phyloP scores from a whole-genome alignment of 1,140 invertebrate genomes.

The Panagrolaimus sp. region DNA sequence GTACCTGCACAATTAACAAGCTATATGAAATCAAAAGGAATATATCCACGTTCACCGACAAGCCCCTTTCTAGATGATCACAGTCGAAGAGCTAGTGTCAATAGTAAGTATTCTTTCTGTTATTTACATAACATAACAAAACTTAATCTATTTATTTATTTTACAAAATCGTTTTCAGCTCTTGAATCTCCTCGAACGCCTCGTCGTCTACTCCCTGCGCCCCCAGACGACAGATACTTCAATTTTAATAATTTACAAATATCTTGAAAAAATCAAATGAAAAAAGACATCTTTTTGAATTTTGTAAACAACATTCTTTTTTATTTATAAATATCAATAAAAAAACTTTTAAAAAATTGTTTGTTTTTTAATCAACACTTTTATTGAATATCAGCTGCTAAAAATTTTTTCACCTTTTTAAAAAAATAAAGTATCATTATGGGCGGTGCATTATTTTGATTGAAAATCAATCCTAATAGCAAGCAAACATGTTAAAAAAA shows the following conservation, averaged over 20 bases:
- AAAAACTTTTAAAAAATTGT: too few relatives aligned
- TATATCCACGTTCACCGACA: conserved; percentile 29
- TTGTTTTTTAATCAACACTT: too few relatives aligned
- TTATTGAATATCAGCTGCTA: too few relatives aligned
- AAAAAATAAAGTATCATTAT: too few relatives aligned
- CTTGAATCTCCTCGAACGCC: conserved; percentile 30
- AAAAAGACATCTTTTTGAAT: too few relatives aligned
- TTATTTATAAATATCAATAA: too few relatives aligned
- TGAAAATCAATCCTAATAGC: too few relatives aligned
- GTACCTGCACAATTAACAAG: conserved; percentile 44
- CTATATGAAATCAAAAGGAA: conserved; percentile 49
- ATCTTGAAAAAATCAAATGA: not conserved
- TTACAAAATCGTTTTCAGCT: too few relatives aligned
- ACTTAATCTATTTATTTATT: not conserved
- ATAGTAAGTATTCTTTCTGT: not conserved
- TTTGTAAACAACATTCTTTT: too few relatives aligned
- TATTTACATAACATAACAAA: not conserved
- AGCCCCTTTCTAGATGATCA: conserved; percentile 21
- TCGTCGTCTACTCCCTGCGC: conserved; percentile 31
- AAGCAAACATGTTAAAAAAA: too few relatives aligned
- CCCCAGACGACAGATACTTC: conserved; percentile 22
- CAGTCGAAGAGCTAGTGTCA: not conserved
- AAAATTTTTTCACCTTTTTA: too few relatives aligned
- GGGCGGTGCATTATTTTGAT: too few relatives aligned
- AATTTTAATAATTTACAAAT: conserved; percentile 10